phyloP scores from a whole-genome alignment of 1,140 invertebrate genomes.

The Maniola jurtina region DNA sequence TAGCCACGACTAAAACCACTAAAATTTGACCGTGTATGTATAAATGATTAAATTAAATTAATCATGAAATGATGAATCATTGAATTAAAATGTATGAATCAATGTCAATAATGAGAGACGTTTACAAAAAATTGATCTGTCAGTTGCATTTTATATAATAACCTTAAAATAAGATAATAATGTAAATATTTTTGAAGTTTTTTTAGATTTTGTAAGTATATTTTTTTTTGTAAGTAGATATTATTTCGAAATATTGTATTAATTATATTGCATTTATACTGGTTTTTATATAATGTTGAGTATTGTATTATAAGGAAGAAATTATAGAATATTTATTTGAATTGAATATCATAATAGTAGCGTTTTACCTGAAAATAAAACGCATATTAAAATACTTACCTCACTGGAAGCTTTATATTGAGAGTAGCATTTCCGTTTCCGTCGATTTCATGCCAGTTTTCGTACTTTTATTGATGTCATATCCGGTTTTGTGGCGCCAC shows the following conservation, averaged over 20 bases:
- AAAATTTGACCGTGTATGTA: too few species aligned
- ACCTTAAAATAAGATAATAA: background rate
- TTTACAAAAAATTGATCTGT: background rate
- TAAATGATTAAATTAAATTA: too few species aligned
- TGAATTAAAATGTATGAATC: background rate
- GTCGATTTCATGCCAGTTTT: too few species aligned
- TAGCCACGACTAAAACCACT: too few species aligned
- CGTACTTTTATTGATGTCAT: too few species aligned
- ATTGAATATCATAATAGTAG: background rate
- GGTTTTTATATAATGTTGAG: background rate
- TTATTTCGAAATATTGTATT: background rate
- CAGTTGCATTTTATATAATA: background rate
- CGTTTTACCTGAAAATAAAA: too few species aligned
- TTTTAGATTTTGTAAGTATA: background rate
- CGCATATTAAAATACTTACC: too few species aligned
- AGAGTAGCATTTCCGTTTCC: too few species aligned
- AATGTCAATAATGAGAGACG: background rate
- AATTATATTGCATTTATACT: background rate
- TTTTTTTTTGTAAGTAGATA: background rate
- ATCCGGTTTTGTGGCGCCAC: too few species aligned
- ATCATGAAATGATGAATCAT: too few species aligned
- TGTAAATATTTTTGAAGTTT: constrained; percentile 8
- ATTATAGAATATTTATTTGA: background rate
- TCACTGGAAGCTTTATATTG: too few species aligned
- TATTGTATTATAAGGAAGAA: background rate